A percentile compares a stretch with the other conserved stretches of the same genome.
Conservation (phyloP, 2,888 invertebrate genomes). For the Cecidostiba fungosa region DNA sequence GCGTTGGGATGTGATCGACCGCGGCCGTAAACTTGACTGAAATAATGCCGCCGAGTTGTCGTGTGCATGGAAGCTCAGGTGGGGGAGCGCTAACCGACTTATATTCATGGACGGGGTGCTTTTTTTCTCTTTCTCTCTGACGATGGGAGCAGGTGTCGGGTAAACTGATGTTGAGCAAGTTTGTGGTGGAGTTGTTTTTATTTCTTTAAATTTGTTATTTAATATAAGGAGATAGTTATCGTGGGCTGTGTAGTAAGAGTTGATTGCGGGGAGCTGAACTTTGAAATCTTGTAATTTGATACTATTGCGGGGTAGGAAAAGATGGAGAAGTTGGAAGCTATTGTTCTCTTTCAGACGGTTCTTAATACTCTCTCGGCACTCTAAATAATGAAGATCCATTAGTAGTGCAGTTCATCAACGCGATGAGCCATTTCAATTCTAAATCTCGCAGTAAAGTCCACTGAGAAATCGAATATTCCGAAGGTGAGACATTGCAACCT, state of each 20-base stretch:
- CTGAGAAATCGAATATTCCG: not conserved
- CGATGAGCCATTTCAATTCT: not conserved
- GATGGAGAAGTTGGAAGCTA: not conserved
- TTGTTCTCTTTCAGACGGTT: not conserved
- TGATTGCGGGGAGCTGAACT: not conserved
- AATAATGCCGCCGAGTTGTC: constrained; percentile 12
- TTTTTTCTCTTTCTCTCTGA: not conserved
- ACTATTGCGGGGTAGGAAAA: no score
- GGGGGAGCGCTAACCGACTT: not conserved
- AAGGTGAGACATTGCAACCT: not conserved
- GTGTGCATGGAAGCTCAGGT: not conserved
- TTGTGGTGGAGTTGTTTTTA: not conserved
- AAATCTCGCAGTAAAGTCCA: not conserved
- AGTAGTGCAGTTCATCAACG: no score
- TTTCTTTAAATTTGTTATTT: not conserved
- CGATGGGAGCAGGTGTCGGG: not conserved
- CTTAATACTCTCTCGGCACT: not conserved
- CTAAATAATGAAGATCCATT: not conserved
- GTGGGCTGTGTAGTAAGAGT: not conserved
- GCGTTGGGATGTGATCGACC: constrained; percentile 32
- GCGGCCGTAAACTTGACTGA: constrained; percentile 54
- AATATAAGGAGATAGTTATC: not conserved
- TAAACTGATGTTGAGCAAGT: not conserved
- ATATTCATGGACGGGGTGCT: not conserved
- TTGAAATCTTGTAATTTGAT: not conserved